Base-by-base conservation (phyloP, 2,797 vertebrate species). In the Cyclura pinguis region DNA sequence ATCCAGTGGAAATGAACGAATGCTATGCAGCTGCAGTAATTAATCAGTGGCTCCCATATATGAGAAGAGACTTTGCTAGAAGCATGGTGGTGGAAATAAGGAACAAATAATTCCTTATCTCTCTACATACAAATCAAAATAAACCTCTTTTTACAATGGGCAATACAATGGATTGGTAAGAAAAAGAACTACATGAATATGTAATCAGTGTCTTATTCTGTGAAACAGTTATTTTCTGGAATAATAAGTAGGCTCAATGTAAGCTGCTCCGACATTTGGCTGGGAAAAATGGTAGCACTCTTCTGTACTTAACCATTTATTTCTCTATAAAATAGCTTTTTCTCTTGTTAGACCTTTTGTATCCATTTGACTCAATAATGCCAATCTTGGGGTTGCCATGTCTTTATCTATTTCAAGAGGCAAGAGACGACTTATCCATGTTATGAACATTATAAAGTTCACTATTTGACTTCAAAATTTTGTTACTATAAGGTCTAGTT, bases 401-500 rank as follows among this genome's bases (percentile, higher is more conserved):
- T 18, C 22, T 13, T 47, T 57, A 73, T 69, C 52, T 24, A n/a
- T 24, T 42, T 55, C 76, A 92, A 47, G 42, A 47, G 69, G 3
- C 35, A 4, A 0, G 84, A 35, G 76, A 87, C 80, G 73, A 72
- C 2, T 81, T 91, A 32, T 74, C 84, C 84, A 83, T 78, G 92
- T 76, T 82, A 0, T 57, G 38, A 78, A 88, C 57, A 73, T 8
- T n/a, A 69, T 84, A 29, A 52, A 32, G 73, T 76, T 86, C 72
- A 80, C 50, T 81, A 57, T 52, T 88, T 88, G 80, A 90, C 0
- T 92, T 91, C 86, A 92, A 59, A 16, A 2, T 18, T 72, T 24
- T 50, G 22, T 13, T 89, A 86, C 57, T 4, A n/a, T 93, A 84
- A 91, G 91, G 81, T n/a, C 85, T 5, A 7, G 32, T 57, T 16